Base-by-base conservation (phyloP, 2,113 vertebrate species). In the Oncorhynchus tshawytscha region DNA sequence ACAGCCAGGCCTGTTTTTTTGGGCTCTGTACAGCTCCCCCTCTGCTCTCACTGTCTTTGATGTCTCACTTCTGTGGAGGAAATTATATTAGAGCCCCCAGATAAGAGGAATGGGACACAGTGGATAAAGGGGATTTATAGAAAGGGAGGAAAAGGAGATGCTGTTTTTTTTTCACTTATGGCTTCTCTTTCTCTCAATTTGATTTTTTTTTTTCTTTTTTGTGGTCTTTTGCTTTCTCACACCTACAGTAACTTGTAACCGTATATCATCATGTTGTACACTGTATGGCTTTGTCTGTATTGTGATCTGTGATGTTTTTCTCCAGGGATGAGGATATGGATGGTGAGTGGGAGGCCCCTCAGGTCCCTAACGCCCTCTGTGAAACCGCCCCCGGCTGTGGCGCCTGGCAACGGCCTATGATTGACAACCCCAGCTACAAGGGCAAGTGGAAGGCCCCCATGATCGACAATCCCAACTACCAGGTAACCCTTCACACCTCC, bases 321-420 rank as follows among this genome's bases (percentile, higher is more conserved):
- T 64, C 13, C 76, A 99, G 98, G 98, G 98, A 99, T 85, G 97
- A 98, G 89, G 97, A 99, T 81, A 99, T 99, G 98, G 98, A 99
- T 1, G 98, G 98, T 1, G 97, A 99, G 39, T 99, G 98, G 98
- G 97, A 99, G 82, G 97, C 98, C 39, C 97, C 97, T 75, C 97
- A 99, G 90, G 89, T 99, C 70, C 94, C 96, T 20, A 99, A 99
- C 88, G 93, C 98, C 0, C 95, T 94, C 80, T 99, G 97, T 69
- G 97, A 98, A 84, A 64, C 94, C 0, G 96, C 97, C 5, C 95
- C 97, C 9, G 98, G 97, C 70, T 99, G 98, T 72, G 97, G 97
- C 20, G 85, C 88, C 68, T 99, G 98, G 98, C 94, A 97, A 69
- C 90, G 95, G 1, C 97, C 98, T 0, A 92, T 94, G 93, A 94